Base-by-base conservation (phyloP, 2,113 vertebrate species). In the Apistogramma diplotaenia region DNA sequence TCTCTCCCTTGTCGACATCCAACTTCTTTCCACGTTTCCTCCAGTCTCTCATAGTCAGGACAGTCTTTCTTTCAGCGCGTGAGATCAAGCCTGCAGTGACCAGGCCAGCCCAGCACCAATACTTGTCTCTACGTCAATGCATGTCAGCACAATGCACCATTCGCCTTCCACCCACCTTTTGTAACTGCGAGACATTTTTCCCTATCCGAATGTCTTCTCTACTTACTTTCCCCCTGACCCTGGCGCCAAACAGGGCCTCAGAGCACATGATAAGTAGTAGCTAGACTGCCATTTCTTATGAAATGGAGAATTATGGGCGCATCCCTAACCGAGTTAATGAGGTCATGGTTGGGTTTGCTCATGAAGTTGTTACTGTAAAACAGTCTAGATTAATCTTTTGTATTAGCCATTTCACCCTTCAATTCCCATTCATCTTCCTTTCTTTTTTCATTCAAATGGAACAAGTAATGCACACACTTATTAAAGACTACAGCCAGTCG, bases 291-390 rank as follows among this genome's bases (percentile, higher is more conserved):
- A 79, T 87, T 88, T 71, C 79, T 76, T 79, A 27, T 83, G 76
- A 80, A 87, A 82, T 82, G 79, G 71, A 91, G 82, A 87, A 83
- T 73, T 91, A 83, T 82, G 85, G 87, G 78, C 91, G 92, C 91
- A 80, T 93, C 77, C 65, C 23, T 94, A 89, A 95, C 94, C 88
- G 71, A 91, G 91, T 95, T 93, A 93, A 72, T 60, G 25, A 88
- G 78, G 87, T 91, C 92, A 92, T 93, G 90, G 94, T 90, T 94
- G 92, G 93, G 83, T 95, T 95, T 91, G 84, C 90, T 90, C 90
- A 92, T 94, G 89, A 91, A 89, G 83, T 92, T 90, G 89, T 79
- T 90, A 90, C 85, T 91, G 80, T 92, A 85, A 91, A 93, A 86
- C 83, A 79, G 86, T 93, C 81, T 87, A 89, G 60, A 90, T 87